Evolutionary conservation across 2,113 vertebrate genomes (phyloP).

Genomic region (Micromys minutus): DNA sequence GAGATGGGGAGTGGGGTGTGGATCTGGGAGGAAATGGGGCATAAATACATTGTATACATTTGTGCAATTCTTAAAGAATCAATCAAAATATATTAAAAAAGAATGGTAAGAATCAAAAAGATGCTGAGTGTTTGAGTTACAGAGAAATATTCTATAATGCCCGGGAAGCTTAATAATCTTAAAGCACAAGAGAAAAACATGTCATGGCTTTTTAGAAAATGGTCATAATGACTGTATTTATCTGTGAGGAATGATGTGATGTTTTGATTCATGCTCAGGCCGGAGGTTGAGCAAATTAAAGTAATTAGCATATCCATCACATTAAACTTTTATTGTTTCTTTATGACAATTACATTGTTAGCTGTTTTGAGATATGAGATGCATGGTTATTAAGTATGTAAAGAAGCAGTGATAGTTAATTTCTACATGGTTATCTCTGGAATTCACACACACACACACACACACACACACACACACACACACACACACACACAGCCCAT

Average conservation of each 20-base stretch:
- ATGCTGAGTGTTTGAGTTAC: neutral
- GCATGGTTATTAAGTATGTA: neutral
- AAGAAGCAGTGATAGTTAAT: neutral
- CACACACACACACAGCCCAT: neutral
- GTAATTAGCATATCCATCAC: neutral
- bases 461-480: neutral
- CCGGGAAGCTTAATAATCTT: neutral
- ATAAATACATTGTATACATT: neutral
- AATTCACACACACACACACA: neutral
- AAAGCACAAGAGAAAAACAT: constrained; percentile 28
- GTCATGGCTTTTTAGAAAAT: neutral
- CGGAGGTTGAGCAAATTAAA: neutral
- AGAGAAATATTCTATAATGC: neutral
- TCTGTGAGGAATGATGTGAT: neutral
- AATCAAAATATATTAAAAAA: neutral
- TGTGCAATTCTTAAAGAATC: neutral
- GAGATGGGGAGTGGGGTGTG: too few species aligned
- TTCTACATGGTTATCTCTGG: constrained; percentile 34
- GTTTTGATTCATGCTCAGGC: neutral
- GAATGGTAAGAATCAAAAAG: neutral
- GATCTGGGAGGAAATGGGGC: neutral
- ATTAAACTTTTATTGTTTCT: constrained; percentile 19
- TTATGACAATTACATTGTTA: neutral
- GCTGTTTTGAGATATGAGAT: neutral
- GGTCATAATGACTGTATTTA: neutral